Percentiles rank a stretch among this genome's conserved stretches.
Evolutionary conservation across 2,888 invertebrate species (phyloP).

Genomic region (Megalurothrips usitatus): DNA sequence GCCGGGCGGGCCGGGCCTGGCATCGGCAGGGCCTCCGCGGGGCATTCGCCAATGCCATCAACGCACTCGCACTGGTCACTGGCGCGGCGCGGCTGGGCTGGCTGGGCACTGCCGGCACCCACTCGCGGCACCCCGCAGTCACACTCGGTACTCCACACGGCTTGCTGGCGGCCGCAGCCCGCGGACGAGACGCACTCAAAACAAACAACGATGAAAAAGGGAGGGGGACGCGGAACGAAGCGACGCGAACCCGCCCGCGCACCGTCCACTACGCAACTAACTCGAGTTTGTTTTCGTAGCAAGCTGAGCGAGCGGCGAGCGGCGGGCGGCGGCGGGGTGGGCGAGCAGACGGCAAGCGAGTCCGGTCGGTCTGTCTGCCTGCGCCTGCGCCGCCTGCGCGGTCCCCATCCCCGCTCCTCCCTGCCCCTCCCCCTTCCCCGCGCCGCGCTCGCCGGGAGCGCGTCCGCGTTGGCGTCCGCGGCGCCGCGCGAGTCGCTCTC

Average conservation of each 20-base stretch:
- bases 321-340: background rate
- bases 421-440: background rate
- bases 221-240: background rate
- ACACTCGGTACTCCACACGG: background rate
- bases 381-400: background rate
- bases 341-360: slow-evolving; percentile 14
- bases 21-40: no score
- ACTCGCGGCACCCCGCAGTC: no score
- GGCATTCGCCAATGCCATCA: no score
- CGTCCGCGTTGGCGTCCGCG: background rate
- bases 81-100: background rate
- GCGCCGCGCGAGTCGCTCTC: background rate
- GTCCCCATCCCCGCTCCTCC: background rate
- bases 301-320: slow-evolving; percentile 9
- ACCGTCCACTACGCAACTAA: slow-evolving; percentile 19
- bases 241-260: background rate
- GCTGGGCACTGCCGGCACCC: background rate
- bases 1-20: background rate
- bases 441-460: background rate
- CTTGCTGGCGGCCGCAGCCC: background rate
- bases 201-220: slow-evolving; percentile 12
- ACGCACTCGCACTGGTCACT: background rate
- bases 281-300: slow-evolving; percentile 22
- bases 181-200: slow-evolving; percentile 18
- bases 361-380: background rate